These are phyloP conservation scores for Coptodon bakossiorum DNA, from an alignment of 2,113 vertebrate species.

Conservation along the genomic window DNA sequence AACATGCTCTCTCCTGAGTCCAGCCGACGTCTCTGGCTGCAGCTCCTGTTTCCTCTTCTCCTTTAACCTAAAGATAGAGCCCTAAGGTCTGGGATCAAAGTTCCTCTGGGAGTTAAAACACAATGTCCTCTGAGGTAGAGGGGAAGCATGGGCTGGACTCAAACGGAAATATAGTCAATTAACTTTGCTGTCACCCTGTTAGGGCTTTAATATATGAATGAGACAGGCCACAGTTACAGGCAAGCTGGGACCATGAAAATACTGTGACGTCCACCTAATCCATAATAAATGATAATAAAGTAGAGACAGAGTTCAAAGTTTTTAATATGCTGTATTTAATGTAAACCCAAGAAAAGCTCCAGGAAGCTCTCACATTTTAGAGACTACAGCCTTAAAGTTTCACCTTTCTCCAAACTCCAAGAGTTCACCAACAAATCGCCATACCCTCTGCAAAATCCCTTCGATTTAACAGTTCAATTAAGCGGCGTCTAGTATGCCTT, in stretches of 20 bases:
- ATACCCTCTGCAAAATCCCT: background rate
- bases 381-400: background rate
- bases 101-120: slow-evolving; percentile 49
- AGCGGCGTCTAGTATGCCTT: background rate
- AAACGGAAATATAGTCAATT: background rate
- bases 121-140: slow-evolving; percentile 42
- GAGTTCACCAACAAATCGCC: background rate
- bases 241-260: background rate
- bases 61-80: slow-evolving; percentile 47
- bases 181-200: background rate
- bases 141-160: background rate
- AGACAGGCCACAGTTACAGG: background rate
- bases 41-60: slow-evolving; percentile 32
- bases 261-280: background rate
- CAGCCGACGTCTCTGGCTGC: background rate
- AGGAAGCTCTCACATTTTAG: background rate
- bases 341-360: background rate
- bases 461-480: background rate
- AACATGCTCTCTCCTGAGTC: background rate
- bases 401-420: background rate
- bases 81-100: background rate
- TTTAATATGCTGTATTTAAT: background rate
- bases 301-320: background rate
- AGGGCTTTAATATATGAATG: background rate
- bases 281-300: background rate